A percentile compares a stretch with the other conserved stretches of the same genome.
Conservation (phyloP, 2,888 invertebrate species). For the Stenotaenia linearis region DNA sequence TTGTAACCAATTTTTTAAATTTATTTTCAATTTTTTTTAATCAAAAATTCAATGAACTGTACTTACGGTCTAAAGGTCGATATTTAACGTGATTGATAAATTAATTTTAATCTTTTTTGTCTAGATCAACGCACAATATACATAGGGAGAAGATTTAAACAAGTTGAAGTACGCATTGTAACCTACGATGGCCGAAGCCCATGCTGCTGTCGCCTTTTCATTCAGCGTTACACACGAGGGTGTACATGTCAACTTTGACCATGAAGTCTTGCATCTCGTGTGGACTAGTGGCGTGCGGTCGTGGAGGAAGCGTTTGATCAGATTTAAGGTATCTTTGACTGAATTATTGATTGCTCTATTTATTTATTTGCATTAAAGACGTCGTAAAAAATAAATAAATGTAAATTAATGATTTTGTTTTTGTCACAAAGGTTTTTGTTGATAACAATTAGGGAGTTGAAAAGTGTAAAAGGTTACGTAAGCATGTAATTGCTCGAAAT, state of each 20-base stretch:
- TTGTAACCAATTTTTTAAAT: not conserved
- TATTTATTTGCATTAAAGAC: not conserved
- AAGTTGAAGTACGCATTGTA: not conserved
- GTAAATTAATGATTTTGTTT: too few species aligned
- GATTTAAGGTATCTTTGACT: slow-evolving; percentile 73
- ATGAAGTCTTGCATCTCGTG: slow-evolving; percentile 89
- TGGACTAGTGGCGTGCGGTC: slow-evolving; percentile 92
- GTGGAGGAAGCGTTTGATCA: slow-evolving; percentile 86
- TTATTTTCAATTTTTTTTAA: not conserved
- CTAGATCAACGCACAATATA: not conserved
- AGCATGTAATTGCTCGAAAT: too few species aligned
- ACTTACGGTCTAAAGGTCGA: not conserved
- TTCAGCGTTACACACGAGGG: slow-evolving; percentile 98
- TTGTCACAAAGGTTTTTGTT: too few species aligned
- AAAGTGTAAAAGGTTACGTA: too few species aligned
- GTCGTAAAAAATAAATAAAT: too few species aligned
- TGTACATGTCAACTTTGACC: slow-evolving; percentile 94
- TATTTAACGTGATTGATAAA: not conserved
- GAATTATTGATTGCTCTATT: not conserved
- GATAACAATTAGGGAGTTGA: too few species aligned
- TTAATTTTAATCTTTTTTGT: not conserved
- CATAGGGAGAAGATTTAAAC: not conserved
- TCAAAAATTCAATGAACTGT: not conserved
- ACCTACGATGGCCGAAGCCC: slow-evolving; percentile 90
- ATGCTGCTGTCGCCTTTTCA: slow-evolving; percentile 94